phyloP scores from a whole-genome alignment of 1,140 invertebrate genomes.

The Trichonephila clavata region DNA sequence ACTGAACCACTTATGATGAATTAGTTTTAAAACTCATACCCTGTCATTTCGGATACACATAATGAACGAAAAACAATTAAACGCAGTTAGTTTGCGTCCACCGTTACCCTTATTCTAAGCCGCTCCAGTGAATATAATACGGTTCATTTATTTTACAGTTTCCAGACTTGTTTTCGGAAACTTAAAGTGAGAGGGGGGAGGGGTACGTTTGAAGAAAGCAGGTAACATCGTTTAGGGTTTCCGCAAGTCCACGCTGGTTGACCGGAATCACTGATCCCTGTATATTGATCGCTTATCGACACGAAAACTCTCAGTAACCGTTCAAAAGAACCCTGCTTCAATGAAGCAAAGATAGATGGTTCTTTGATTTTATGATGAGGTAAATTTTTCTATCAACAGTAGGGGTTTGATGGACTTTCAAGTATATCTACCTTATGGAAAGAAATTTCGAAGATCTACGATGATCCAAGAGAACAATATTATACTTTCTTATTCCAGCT shows the following conservation, averaged over 20 bases:
- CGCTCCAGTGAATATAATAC: background rate
- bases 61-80: too few species aligned
- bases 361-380: background rate
- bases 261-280: background rate
- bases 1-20: too few species aligned
- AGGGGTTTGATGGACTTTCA: too few species aligned
- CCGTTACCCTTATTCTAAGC: background rate
- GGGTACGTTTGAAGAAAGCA: too few species aligned
- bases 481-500: too few species aligned
- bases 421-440: too few species aligned
- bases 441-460: too few species aligned
- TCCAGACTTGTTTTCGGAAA: background rate
- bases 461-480: too few species aligned
- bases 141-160: background rate
- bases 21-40: too few species aligned
- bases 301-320: background rate
- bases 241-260: background rate
- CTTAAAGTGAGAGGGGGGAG: background rate
- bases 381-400: background rate
- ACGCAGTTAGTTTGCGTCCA: background rate
- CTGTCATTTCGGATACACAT: too few species aligned
- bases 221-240: too few species aligned
- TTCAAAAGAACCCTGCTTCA: background rate
- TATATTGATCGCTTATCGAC: background rate
- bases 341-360: background rate